phyloP scores from a whole-genome alignment of 2,113 vertebrate species.

The Sceloporus tristichus region DNA sequence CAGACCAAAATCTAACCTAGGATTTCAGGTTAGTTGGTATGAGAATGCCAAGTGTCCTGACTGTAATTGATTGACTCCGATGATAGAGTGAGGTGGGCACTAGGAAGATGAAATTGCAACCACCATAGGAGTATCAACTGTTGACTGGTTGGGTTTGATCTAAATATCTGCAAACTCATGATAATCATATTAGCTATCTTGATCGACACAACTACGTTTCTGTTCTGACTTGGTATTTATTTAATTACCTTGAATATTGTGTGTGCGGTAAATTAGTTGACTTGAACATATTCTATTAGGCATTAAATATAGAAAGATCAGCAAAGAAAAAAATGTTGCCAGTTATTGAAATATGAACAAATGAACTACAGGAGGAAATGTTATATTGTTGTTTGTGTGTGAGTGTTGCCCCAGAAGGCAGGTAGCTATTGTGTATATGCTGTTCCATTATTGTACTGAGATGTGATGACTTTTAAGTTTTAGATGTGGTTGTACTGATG shows the following conservation, averaged over 20 bases:
- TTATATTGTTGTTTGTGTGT: not conserved
- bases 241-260: not conserved
- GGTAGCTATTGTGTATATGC: not conserved
- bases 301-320: fast-evolving
- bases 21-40: slow-evolving; percentile 26
- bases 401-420: fast-evolving
- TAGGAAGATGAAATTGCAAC: slow-evolving; percentile 47
- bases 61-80: slow-evolving; percentile 53
- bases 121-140: slow-evolving; percentile 13
- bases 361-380: not conserved
- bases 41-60: slow-evolving; percentile 50
- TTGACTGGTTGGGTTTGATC: not conserved
- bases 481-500: not conserved
- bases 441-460: not conserved
- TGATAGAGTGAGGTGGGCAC: slow-evolving; percentile 60
- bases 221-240: not conserved
- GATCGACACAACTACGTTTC: not conserved
- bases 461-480: not conserved
- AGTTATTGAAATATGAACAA: not conserved
- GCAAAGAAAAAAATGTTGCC: not conserved
- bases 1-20: slow-evolving; percentile 56
- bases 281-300: not conserved
- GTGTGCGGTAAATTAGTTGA: not conserved
- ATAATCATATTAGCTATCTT: slow-evolving; percentile 21
- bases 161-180: fast-evolving